Conservation (phyloP, 1,140 invertebrate species). For the Heterodera schachtii region DNA sequence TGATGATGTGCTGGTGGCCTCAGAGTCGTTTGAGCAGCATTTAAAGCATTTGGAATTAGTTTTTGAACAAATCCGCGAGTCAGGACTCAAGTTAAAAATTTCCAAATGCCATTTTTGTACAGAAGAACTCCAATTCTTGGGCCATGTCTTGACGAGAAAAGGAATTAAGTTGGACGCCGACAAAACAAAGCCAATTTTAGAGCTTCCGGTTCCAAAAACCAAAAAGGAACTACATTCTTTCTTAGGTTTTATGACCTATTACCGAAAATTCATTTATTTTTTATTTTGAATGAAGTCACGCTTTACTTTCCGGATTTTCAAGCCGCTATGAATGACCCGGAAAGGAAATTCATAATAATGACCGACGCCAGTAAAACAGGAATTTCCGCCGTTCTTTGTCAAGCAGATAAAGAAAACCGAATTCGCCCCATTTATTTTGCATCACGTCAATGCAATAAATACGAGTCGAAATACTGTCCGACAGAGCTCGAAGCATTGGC, state of each 20-base stretch:
- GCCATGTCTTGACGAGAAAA: neutral
- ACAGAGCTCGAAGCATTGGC: conserved; percentile 20
- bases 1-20: conserved; percentile 14
- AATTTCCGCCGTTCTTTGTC: conserved; percentile 15
- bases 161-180: conserved; percentile 23
- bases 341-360: neutral
- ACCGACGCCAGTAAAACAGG: conserved; percentile 18
- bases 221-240: conserved; percentile 9
- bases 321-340: neutral
- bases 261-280: too few relatives aligned
- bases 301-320: conserved; percentile 19
- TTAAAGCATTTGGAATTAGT: neutral
- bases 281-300: neutral
- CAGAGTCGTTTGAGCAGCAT: conserved; percentile 5
- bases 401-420: neutral
- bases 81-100: too few relatives aligned
- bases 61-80: too few relatives aligned
- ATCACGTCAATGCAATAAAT: conserved; percentile 7
- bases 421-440: conserved; percentile 23
- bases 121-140: neutral
- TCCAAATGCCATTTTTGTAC: neutral
- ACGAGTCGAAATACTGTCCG: conserved; percentile 3
- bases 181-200: neutral
- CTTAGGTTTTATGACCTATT: conserved; percentile 10
- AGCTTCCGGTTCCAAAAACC: neutral